Base-by-base conservation (phyloP, 2,888 invertebrate species). In the Heliconius aoede region DNA sequence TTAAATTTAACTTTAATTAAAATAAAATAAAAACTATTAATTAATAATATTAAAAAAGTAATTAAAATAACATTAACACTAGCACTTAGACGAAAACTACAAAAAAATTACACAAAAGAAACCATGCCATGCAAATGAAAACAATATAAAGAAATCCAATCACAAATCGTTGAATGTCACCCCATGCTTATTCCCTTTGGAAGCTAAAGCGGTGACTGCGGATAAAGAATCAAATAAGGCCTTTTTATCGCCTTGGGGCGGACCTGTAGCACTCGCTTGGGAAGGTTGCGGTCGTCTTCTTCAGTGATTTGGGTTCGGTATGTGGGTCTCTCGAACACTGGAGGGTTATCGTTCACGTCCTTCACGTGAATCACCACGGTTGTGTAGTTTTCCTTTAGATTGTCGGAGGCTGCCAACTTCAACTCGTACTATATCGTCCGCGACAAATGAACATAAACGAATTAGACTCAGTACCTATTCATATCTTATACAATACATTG, bases 331-430 rank as follows among this genome's bases (percentile, higher is more conserved):
- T 98, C 98, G 94, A 99, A 99, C 84, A 98, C 98, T 4, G 99
- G 99, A 65, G 99, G 98, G 95, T 99, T 99, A 95, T 99, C 99
- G 94, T 99, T 99, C 83, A 99, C 98, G 91, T 99, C 99, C 94
- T 98, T 99, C 85, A 99, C 98, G 93, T 98, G 98, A 87, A 99
- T 99, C 87, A 99, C 98, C 83, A 99, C 99, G 61, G 98, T 98
- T 64, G 99, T 99, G 95, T 98, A 98, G 96, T 99, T 99, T 94
- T 99, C 99, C 95, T 98, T 98, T 89, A 98, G 95, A 95, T 99
- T 99, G 95, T 98, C 98, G 81, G 99, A 98, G 74, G 98, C 98
- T 78, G 99, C 98, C 93, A 98, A 95, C 90, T 98, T 97, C 90
- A 98, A 96, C 95, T 99, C 98, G 94, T 98, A 98, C 98, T 98